Conservation (phyloP, 2,888 invertebrate genomes). For the Aproaerema taeniolella region DNA sequence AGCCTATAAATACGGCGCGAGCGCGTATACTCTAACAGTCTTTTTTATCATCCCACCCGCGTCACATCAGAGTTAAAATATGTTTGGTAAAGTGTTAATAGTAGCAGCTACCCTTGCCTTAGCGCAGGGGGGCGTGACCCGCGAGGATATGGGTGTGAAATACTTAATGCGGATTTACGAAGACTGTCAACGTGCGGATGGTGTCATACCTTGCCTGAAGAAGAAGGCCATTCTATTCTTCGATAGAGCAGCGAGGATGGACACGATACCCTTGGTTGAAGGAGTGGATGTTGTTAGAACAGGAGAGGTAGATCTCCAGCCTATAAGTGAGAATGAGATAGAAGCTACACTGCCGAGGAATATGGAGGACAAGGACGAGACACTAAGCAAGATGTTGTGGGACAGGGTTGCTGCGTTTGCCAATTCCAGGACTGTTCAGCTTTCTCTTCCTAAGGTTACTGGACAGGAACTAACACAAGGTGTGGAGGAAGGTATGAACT, state of each 20-base stretch:
- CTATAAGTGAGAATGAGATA: constrained; percentile 81
- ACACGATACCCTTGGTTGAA: constrained; percentile 76
- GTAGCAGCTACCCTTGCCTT: constrained; percentile 32
- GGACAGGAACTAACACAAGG: constrained; percentile 82
- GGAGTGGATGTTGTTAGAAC: constrained; percentile 82
- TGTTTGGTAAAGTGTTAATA: constrained; percentile 49
- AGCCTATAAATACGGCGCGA: constrained; percentile 63
- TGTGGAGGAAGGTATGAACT: constrained; percentile 84
- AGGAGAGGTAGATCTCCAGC: constrained; percentile 56
- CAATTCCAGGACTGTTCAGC: constrained; percentile 85
- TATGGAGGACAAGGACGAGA: constrained; percentile 81
- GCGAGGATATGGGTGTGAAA: constrained; percentile 78
- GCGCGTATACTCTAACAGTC: constrained; percentile 64
- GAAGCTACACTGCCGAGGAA: constrained; percentile 83
- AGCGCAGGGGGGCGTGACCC: constrained; percentile 33
- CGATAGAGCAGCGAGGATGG: constrained; percentile 85
- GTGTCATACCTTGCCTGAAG: constrained; percentile 85
- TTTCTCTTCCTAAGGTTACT: constrained; percentile 84
- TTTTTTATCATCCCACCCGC: constrained; percentile 58
- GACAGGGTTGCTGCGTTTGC: constrained; percentile 84
- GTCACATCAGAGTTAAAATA: constrained; percentile 43
- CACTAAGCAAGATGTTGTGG: constrained; percentile 82
- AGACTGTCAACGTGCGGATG: constrained; percentile 84
- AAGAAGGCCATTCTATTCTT: constrained; percentile 89
- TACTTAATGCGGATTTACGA: constrained; percentile 85